phyloP scores from a whole-genome alignment of 2,113 vertebrate genomes.

The Mungos mungo region DNA sequence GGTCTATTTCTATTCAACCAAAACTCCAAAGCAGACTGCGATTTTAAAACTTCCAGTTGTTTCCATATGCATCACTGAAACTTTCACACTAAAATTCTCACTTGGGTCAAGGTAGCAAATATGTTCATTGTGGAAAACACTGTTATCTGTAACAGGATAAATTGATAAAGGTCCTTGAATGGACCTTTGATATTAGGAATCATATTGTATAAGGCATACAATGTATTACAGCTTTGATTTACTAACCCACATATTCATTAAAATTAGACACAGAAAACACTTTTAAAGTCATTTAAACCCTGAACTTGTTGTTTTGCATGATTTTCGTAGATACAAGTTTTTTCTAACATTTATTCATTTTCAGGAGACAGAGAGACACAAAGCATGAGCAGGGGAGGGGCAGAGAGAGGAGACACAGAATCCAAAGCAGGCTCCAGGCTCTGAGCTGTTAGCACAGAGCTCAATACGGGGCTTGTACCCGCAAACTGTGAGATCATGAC shows the following conservation, averaged over 20 bases:
- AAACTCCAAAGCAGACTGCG: neutral
- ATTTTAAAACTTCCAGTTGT: neutral
- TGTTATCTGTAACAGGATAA: neutral
- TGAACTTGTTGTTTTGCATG: neutral
- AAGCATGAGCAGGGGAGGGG: too few species aligned
- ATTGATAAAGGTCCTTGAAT: neutral
- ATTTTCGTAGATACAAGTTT: constrained; percentile 1
- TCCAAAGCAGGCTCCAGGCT: too few species aligned
- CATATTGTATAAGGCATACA: neutral
- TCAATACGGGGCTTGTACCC: too few species aligned
- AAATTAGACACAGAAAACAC: neutral
- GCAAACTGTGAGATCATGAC: too few species aligned
- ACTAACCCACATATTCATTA: neutral
- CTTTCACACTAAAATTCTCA: neutral
- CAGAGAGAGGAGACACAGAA: too few species aligned
- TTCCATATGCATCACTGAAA: neutral
- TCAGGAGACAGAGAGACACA: too few species aligned
- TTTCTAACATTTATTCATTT: too few species aligned
- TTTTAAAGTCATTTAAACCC: neutral
- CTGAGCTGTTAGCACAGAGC: too few species aligned
- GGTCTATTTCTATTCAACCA: neutral
- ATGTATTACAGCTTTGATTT: neutral
- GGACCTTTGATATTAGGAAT: neutral
- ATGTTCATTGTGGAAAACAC: neutral
- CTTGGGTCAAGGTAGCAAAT: neutral